Evolutionary conservation across 2,888 invertebrate species (phyloP).

Genomic region (Meloe dianella): DNA sequence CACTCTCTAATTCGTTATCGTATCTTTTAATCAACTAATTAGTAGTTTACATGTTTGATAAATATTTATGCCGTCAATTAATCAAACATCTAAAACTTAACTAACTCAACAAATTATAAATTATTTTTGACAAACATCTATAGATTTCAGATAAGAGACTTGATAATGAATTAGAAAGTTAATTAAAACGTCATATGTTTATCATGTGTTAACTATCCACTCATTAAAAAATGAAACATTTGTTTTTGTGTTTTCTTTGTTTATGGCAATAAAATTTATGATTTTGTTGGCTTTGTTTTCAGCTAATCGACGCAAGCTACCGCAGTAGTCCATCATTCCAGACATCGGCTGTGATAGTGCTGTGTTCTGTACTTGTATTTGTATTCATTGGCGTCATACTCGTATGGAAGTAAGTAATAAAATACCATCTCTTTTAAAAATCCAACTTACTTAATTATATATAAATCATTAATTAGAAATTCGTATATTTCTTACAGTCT

Average conservation of each 20-base stretch:
- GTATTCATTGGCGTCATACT: slow-evolving; percentile 81
- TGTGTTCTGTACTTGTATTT: slow-evolving; percentile 79
- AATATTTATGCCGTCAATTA: not conserved
- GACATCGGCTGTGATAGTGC: slow-evolving; percentile 83
- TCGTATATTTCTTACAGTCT: not conserved
- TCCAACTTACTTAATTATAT: not conserved
- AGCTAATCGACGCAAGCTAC: slow-evolving; percentile 89
- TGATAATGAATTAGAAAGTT: slow-evolving; percentile 1
- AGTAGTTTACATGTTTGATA: slow-evolving; percentile 8
- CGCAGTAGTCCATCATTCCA: slow-evolving; percentile 84
- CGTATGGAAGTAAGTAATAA: slow-evolving; percentile 83
- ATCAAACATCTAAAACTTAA: not conserved
- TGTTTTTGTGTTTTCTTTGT: not conserved
- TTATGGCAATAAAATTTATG: slow-evolving; percentile 20
- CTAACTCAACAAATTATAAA: slow-evolving; percentile 1
- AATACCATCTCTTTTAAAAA: not conserved
- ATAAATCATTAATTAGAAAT: not conserved
- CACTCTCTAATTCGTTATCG: not conserved
- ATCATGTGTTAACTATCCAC: not conserved
- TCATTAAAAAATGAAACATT: not conserved
- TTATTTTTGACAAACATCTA: not conserved
- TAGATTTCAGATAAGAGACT: not conserved
- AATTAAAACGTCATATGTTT: slow-evolving; percentile 6
- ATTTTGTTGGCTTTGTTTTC: slow-evolving; percentile 60
- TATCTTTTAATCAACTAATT: not conserved